phyloP scores from a whole-genome alignment of 2,888 invertebrate species.

The Rotaria sp. region DNA sequence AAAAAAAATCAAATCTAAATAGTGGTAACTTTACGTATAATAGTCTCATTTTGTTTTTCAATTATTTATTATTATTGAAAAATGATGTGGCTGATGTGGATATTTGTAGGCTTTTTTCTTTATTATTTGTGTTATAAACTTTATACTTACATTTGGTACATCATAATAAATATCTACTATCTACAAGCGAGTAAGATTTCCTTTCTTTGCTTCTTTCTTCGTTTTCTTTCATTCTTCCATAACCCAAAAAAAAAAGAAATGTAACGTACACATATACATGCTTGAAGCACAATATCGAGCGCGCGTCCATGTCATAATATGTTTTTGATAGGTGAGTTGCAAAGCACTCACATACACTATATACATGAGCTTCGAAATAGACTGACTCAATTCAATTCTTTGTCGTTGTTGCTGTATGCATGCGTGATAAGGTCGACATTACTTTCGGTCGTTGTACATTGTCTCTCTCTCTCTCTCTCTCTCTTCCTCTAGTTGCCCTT shows the following conservation, averaged over 20 bases:
- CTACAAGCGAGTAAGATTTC: neutral
- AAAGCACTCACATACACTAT: neutral
- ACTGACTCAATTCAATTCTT: neutral
- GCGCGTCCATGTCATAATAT: neutral
- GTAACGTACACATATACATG: neutral
- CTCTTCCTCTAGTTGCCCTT: neutral
- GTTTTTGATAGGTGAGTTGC: slow-evolving; percentile 7
- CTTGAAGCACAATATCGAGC: neutral
- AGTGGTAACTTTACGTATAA: neutral
- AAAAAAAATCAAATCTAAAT: neutral
- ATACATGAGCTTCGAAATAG: neutral
- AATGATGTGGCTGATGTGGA: neutral
- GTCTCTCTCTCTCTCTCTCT: neutral
- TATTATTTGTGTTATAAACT: neutral
- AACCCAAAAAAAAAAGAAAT: neutral
- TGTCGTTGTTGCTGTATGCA: neutral
- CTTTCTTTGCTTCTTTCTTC: neutral
- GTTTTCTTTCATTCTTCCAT: neutral
- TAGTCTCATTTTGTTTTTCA: neutral
- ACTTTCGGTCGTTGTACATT: neutral
- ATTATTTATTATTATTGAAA: neutral
- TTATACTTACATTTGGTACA: neutral
- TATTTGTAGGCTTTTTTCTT: neutral
- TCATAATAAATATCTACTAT: neutral
- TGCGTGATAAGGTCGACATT: slow-evolving; percentile 14